Evolutionary conservation across 2,888 invertebrate genomes (phyloP).

Genomic region (Synergus japonicus): DNA sequence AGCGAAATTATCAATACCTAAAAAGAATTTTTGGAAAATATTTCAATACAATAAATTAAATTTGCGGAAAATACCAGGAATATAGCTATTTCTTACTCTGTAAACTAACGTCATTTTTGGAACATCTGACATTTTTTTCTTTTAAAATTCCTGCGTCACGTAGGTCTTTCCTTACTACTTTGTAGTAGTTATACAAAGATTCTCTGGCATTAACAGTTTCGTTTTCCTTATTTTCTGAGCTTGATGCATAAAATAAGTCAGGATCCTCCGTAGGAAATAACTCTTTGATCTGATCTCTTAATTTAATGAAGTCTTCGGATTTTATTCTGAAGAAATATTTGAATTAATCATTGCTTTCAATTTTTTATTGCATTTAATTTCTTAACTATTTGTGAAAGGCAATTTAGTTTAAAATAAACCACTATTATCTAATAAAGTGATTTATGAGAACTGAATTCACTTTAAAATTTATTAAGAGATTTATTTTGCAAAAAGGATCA

Average conservation of each 20-base stretch:
- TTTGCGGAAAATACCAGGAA: neutral
- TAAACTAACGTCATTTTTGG: too few relatives aligned
- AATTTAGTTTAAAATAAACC: neutral
- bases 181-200: neutral
- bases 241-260: neutral
- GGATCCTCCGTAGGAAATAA: neutral
- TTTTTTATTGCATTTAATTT: too few relatives aligned
- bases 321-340: neutral
- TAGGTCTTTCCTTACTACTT: slow-evolving; percentile 10
- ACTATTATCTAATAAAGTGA: neutral
- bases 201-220: neutral
- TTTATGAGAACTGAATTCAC: neutral
- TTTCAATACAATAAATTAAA: neutral
- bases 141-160: neutral
- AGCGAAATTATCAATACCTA: neutral
- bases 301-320: neutral
- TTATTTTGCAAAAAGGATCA: too few relatives aligned
- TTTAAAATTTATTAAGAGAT: neutral
- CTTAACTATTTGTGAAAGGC: too few relatives aligned
- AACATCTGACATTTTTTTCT: neutral
- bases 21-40: neutral
- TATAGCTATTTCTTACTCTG: neutral
- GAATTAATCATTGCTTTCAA: too few relatives aligned
- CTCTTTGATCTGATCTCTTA: neutral
- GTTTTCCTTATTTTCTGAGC: slow-evolving; percentile 10